Base-by-base conservation (phyloP, 2,888 invertebrate genomes). In the Gastracanthus pulcherrimus region DNA sequence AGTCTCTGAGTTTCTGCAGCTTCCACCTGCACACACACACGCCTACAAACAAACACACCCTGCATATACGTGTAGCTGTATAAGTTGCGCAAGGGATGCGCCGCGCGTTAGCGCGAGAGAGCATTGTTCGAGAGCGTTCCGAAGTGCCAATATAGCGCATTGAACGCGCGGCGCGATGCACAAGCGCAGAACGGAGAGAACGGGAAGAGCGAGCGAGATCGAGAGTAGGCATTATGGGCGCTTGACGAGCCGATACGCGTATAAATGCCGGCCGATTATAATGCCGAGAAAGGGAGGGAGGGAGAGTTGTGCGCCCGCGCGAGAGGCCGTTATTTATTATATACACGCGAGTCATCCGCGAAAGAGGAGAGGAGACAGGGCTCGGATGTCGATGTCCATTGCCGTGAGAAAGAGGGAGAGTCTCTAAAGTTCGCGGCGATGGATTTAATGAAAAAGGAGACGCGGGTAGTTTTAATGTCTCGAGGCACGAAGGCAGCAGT, bases 1-100 rank as follows among this genome's bases (percentile, higher is more conserved):
- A 0, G 82, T 83, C 84, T 84, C 84, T 85, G 5, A 7, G 11
- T 26, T 58, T 16, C 29, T 2, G 3, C n/a, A n/a, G n/a, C n/a
- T n/a, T n/a, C n/a, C n/a, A n/a, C n/a, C n/a, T n/a, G n/a, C n/a
- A n/a, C n/a, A n/a, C n/a, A n/a, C n/a, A n/a, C n/a, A n/a, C n/a
- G n/a, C n/a, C n/a, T n/a, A n/a, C n/a, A n/a, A n/a, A n/a, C n/a
- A n/a, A n/a, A n/a, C n/a, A n/a, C n/a, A n/a, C n/a, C n/a, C n/a
- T n/a, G n/a, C n/a, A n/a, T n/a, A n/a, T n/a, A n/a, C n/a, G n/a
- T n/a, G n/a, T n/a, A n/a, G n/a, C n/a, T n/a, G 29, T 1, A 23
- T n/a, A 36, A 3, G 19, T 13, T 64, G 13, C 31, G 34, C 55
- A 58, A 11, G 48, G 19, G 48, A 2, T 11, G 16, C n/a, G 16